A percentile compares a stretch with the other conserved stretches of the same genome.
phyloP scores from a whole-genome alignment of 1,140 invertebrate genomes.

The Carcinoscorpius rotundicauda region DNA sequence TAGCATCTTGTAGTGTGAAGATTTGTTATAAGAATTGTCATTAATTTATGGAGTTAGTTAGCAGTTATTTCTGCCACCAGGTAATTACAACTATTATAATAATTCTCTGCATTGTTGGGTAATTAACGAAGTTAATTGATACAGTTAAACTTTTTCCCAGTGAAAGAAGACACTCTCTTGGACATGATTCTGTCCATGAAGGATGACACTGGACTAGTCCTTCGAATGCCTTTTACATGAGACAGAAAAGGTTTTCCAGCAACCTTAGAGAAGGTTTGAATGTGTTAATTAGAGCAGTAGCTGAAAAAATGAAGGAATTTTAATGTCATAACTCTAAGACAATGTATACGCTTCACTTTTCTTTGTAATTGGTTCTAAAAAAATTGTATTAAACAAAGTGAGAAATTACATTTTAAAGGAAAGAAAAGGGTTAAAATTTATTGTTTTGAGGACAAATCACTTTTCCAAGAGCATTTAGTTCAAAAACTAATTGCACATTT shows the following conservation, averaged over 20 bases:
- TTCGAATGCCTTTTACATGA: conserved; percentile 94
- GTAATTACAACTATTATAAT: too few relatives aligned
- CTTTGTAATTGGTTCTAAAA: not conserved
- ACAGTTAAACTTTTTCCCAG: conserved; percentile 35
- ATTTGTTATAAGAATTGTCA: too few relatives aligned
- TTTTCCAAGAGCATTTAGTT: not conserved
- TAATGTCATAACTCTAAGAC: not conserved
- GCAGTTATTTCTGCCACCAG: too few relatives aligned
- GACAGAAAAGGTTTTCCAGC: conserved; percentile 92
- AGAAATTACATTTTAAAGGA: too few relatives aligned
- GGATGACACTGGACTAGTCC: conserved; percentile 83
- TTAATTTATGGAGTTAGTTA: too few relatives aligned
- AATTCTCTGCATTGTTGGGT: too few relatives aligned
- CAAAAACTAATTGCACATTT: too few relatives aligned
- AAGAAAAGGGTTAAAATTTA: not conserved
- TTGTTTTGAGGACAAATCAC: not conserved
- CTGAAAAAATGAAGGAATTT: conserved; percentile 1
- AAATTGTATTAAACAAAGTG: too few relatives aligned
- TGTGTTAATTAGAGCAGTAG: conserved; percentile 2
- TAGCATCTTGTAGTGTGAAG: too few relatives aligned
- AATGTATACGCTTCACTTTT: not conserved
- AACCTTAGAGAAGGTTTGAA: conserved; percentile 75
- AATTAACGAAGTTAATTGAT: not conserved
- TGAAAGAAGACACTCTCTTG: conserved; percentile 84
- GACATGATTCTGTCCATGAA: conserved; percentile 92